Percentiles rank a stretch among this genome's conserved stretches.
phyloP scores from a whole-genome alignment of 2,113 vertebrate genomes.

The Psammodynastes pulverulentus region DNA sequence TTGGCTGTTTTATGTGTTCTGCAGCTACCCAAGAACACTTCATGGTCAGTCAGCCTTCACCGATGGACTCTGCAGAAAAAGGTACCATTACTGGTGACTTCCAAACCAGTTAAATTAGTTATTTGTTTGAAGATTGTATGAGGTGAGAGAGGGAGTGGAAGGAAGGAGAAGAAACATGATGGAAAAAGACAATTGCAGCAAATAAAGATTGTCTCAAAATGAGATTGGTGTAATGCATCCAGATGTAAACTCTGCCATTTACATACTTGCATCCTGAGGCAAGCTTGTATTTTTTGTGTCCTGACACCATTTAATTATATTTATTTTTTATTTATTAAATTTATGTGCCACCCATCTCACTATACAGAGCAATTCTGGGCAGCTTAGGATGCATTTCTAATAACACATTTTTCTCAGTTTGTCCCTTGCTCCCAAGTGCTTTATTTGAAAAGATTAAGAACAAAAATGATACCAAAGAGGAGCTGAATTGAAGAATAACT shows the following conservation, averaged over 20 bases:
- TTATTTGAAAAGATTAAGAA: background rate
- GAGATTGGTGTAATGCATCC: background rate
- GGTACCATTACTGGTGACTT: background rate
- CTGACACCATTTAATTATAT: background rate
- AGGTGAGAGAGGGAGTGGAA: background rate
- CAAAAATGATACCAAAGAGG: background rate
- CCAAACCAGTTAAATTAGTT: background rate
- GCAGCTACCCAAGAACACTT: background rate
- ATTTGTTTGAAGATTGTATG: background rate
- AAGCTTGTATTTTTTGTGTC: background rate
- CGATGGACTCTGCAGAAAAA: background rate
- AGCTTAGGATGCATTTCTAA: background rate
- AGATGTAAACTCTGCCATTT: background rate
- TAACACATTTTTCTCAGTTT: background rate
- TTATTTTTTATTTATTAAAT: background rate
- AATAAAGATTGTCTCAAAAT: background rate
- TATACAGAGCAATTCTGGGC: background rate
- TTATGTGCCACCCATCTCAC: background rate
- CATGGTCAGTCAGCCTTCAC: background rate
- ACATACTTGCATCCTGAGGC: background rate
- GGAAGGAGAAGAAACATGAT: background rate
- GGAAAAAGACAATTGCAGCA: background rate
- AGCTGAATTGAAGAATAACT: background rate
- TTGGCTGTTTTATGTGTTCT: background rate
- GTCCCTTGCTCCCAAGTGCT: background rate